These are phyloP conservation scores for Rhinoptilus africanus DNA, from an alignment of 2,113 vertebrate genomes.

Conservation along the genomic window DNA sequence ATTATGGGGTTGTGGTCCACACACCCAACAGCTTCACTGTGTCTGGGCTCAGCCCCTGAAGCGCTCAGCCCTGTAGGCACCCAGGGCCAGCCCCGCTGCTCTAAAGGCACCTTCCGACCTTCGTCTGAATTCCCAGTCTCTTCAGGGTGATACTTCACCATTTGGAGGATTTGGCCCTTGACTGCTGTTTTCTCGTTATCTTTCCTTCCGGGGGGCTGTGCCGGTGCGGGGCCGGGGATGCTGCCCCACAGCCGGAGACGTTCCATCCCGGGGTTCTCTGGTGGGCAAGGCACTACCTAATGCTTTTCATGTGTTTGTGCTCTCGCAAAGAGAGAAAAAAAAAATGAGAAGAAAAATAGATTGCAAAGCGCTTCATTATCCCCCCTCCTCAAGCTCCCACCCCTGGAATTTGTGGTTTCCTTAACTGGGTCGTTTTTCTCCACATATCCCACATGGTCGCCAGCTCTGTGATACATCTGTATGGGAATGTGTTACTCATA, in stretches of 20 bases:
- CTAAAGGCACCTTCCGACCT: not conserved
- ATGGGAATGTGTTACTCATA: constrained; percentile 32
- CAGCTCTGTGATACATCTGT: not conserved
- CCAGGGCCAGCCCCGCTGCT: not conserved
- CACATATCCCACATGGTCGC: not conserved
- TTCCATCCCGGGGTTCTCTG: not conserved
- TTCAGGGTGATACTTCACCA: rapidly evolving
- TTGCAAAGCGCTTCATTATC: not conserved
- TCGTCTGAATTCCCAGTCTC: rapidly evolving
- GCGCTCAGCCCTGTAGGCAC: rapidly evolving
- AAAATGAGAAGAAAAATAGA: not conserved
- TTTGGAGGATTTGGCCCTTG: not conserved
- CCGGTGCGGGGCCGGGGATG: rapidly evolving
- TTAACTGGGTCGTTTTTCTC: not conserved
- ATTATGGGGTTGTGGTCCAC: rapidly evolving
- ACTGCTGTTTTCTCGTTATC: too few species aligned
- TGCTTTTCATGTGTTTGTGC: not conserved
- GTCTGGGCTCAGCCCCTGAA: not conserved
- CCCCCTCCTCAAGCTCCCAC: not conserved
- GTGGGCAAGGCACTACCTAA: not conserved
- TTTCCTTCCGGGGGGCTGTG: not conserved
- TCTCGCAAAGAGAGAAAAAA: not conserved
- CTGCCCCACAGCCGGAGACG: not conserved
- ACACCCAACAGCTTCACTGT: too few species aligned
- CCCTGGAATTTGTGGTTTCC: constrained; percentile 35